Evolutionary conservation across 2,797 vertebrate species (phyloP).

Genomic region (Australoheros facetus): DNA sequence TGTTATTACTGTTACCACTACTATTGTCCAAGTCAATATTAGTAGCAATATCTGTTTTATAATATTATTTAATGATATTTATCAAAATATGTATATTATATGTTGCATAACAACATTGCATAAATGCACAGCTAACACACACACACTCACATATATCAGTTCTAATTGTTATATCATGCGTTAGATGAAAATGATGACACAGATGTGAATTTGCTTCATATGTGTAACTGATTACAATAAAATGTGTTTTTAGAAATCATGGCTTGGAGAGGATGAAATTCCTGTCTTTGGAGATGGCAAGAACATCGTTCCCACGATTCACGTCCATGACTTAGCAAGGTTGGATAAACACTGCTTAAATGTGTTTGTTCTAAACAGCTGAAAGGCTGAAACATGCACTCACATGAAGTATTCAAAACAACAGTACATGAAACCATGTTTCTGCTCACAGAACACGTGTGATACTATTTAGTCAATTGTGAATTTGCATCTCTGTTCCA

Average conservation of each 20-base stretch:
- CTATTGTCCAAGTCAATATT: no score
- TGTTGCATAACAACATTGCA: no score
- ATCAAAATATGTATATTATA: no score
- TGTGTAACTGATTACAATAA: background rate
- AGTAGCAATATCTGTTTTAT: no score
- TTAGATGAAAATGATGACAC: background rate
- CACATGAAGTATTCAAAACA: no score
- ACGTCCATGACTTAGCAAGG: constrained; percentile 89
- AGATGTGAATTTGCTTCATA: background rate
- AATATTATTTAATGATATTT: no score
- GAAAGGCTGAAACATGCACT: background rate
- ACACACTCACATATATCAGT: background rate
- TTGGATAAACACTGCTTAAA: constrained; percentile 43
- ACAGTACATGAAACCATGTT: background rate
- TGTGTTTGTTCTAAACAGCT: background rate
- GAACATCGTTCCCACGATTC: constrained; percentile 89
- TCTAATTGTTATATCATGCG: background rate
- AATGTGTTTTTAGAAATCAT: constrained; percentile 78
- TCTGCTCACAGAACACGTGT: background rate
- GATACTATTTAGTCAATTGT: background rate
- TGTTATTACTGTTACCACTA: no score
- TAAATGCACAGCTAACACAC: no score
- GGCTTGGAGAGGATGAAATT: constrained; percentile 84
- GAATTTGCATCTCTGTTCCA: constrained; percentile 36
- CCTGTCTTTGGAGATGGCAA: constrained; percentile 88